Evolutionary conservation across 2,888 invertebrate species (phyloP).

Genomic region (Drosophila subsilvestris): DNA sequence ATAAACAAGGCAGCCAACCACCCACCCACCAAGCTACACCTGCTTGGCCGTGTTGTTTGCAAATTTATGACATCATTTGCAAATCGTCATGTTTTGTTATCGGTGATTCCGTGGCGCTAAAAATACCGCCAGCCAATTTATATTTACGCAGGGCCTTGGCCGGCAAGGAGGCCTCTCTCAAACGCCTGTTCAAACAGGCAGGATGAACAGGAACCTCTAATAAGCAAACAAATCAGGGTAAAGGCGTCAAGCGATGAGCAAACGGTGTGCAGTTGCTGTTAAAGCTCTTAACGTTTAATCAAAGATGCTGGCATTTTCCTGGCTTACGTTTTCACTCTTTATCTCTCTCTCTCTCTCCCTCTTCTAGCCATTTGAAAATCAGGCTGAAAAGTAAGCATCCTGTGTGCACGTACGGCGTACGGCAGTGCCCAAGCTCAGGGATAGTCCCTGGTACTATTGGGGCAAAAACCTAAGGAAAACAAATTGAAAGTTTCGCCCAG

Average conservation of each 20-base stretch:
- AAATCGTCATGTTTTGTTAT: conserved; percentile 65
- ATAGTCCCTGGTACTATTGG: conserved; percentile 15
- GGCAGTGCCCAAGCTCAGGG: conserved; percentile 11
- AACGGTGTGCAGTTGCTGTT: conserved; percentile 41
- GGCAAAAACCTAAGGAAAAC: conserved; percentile 9
- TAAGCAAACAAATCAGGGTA: conserved; percentile 43
- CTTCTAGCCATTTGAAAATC: conserved; percentile 3
- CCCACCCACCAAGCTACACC: not conserved
- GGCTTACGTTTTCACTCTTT: not conserved
- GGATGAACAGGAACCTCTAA: conserved; percentile 14
- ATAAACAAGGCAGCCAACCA: conserved; percentile 45
- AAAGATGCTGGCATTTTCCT: conserved; percentile 17
- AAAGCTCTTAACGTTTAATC: conserved; percentile 38
- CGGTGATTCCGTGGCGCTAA: conserved; percentile 30
- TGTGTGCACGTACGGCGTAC: conserved; percentile 6
- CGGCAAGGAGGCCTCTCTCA: conserved; percentile 12
- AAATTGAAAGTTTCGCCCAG: conserved; percentile 32
- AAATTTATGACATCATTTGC: conserved; percentile 71
- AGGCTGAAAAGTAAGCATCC: conserved; percentile 10
- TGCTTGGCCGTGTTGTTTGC: conserved; percentile 16
- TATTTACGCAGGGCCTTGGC: conserved; percentile 40
- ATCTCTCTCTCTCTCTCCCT: not conserved
- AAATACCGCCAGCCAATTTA: conserved; percentile 23
- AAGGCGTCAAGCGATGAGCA: conserved; percentile 41
- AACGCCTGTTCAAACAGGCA: conserved; percentile 36